Evolutionary conservation across 1,140 invertebrate genomes (phyloP).

Genomic region (Pantala flavescens): DNA sequence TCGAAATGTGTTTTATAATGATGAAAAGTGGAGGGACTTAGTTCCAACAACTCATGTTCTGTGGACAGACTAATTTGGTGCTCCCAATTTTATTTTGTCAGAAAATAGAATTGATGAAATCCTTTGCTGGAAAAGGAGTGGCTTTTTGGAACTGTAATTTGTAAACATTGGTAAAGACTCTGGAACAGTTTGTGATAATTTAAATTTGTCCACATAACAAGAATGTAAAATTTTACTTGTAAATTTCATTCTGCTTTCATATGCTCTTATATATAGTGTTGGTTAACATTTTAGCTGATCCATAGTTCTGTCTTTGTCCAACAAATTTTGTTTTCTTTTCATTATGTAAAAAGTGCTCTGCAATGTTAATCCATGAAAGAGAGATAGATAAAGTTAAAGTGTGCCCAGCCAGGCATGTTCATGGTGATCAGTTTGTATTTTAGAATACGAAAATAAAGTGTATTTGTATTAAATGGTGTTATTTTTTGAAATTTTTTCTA

Average conservation of each 20-base stretch:
- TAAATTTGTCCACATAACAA: background rate
- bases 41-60: background rate
- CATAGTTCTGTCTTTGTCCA: background rate
- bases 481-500: background rate
- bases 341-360: background rate
- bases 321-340: background rate
- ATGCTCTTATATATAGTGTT: slow-evolving; percentile 10
- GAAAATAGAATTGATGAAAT: background rate
- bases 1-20: background rate
- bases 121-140: background rate
- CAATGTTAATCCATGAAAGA: slow-evolving; percentile 6
- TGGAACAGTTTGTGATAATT: background rate
- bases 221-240: background rate
- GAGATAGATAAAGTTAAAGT: background rate
- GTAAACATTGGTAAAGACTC: too few relatives aligned
- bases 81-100: background rate
- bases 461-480: background rate
- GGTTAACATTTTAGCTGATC: background rate
- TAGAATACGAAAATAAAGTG: slow-evolving; percentile 10
- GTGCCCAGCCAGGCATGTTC: background rate
- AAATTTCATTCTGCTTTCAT: background rate
- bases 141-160: too few relatives aligned
- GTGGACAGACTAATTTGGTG: background rate
- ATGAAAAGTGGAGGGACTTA: background rate
- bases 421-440: slow-evolving; percentile 10